Percentiles rank a stretch among this genome's conserved stretches.
Evolutionary conservation across 2,113 vertebrate species (phyloP).

Genomic region (Bufo bufo): DNA sequence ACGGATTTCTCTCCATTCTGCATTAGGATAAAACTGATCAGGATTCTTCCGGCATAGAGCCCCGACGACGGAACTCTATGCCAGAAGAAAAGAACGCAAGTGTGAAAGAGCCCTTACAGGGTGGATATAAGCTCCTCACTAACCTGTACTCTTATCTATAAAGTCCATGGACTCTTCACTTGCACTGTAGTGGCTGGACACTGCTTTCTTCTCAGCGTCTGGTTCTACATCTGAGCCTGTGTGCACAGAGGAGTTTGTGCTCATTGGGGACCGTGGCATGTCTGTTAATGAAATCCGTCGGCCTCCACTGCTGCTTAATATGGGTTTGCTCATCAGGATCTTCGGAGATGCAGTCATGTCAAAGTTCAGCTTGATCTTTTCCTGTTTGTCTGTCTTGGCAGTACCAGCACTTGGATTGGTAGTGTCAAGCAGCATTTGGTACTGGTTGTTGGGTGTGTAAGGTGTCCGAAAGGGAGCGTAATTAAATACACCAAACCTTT

Average conservation of each 20-base stretch:
- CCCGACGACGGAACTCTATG: no score
- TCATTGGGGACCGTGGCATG: constrained; percentile 95
- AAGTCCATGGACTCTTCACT: constrained; percentile 98
- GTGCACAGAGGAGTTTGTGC: constrained; percentile 95
- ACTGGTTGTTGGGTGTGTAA: constrained; percentile 95
- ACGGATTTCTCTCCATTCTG: no score
- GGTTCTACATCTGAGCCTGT: constrained; percentile 95
- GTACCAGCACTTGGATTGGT: constrained; percentile 87
- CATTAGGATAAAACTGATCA: no score
- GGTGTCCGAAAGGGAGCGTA: constrained; percentile 96
- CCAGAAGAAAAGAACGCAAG: no score
- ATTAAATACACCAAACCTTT: constrained; percentile 95
- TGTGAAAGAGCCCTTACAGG: no score
- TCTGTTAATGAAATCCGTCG: constrained; percentile 90
- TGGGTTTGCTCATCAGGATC: constrained; percentile 88
- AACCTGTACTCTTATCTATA: constrained; percentile 84
- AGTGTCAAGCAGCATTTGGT: constrained; percentile 95
- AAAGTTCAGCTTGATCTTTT: constrained; percentile 95
- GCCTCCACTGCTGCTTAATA: constrained; percentile 81
- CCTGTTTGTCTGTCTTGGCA: constrained; percentile 89
- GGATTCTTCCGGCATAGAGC: no score
- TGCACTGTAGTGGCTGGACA: constrained; percentile 89
- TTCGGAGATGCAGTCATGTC: constrained; percentile 96
- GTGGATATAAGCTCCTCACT: constrained; percentile 26
- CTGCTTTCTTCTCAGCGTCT: constrained; percentile 88